phyloP scores from a whole-genome alignment of 2,888 invertebrate genomes.

The Anaspis maculata region DNA sequence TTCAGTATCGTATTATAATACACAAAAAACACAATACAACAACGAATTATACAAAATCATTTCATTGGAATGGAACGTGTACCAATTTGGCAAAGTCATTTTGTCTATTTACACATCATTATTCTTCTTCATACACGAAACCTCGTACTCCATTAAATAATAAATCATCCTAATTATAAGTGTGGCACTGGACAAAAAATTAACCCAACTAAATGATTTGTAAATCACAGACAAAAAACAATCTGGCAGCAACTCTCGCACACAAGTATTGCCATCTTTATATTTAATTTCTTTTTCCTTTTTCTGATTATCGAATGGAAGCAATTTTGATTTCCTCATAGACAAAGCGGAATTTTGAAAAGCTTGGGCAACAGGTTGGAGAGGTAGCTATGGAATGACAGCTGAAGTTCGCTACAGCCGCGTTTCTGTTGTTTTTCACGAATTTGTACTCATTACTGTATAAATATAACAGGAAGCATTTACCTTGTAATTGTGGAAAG shows the following conservation, averaged over 20 bases:
- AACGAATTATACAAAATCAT: slow-evolving; percentile 36
- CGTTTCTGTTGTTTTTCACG: slow-evolving; percentile 33
- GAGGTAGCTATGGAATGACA: slow-evolving; percentile 36
- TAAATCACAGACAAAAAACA: too few species aligned
- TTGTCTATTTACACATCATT: not conserved
- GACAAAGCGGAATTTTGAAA: too few species aligned
- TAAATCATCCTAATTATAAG: too few species aligned
- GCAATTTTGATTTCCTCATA: too few species aligned
- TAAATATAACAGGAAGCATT: slow-evolving; percentile 40
- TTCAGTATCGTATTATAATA: slow-evolving; percentile 31
- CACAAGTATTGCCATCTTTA: too few species aligned
- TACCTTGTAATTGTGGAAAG: slow-evolving; percentile 30
- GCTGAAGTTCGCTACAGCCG: slow-evolving; percentile 30
- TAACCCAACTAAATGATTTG: too few species aligned
- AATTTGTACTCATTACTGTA: slow-evolving; percentile 41
- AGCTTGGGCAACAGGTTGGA: too few species aligned
- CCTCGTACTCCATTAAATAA: too few species aligned
- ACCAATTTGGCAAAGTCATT: slow-evolving; percentile 24
- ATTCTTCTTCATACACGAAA: not conserved
- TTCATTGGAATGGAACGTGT: slow-evolving; percentile 36
- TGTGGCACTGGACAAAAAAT: too few species aligned
- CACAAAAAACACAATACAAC: slow-evolving; percentile 40
- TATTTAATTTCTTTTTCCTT: too few species aligned
- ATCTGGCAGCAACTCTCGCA: too few species aligned
- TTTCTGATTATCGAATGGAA: too few species aligned